These are phyloP conservation scores for Rattus rattus DNA, from an alignment of 2,113 vertebrate genomes.

Conservation along the genomic window DNA sequence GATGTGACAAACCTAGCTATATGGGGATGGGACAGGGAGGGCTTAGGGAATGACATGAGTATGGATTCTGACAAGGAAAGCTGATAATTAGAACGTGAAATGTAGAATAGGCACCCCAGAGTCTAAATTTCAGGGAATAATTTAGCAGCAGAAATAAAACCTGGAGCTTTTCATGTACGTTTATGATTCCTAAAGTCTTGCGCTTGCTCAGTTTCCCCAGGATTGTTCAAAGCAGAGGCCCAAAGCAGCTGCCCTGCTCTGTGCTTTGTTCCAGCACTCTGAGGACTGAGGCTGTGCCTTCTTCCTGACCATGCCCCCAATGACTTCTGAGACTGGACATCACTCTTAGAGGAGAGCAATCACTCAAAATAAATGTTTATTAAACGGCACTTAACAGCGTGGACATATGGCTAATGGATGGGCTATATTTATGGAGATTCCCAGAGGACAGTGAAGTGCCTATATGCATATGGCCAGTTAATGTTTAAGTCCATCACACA, in stretches of 20 bases:
- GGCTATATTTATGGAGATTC: not conserved
- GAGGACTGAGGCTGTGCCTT: not conserved
- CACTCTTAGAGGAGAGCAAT: not conserved
- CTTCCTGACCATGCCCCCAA: not conserved
- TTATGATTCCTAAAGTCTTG: not conserved
- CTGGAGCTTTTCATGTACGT: not conserved
- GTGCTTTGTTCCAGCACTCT: not conserved
- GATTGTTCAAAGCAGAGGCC: not conserved
- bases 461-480: not conserved
- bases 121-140: not conserved
- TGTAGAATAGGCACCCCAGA: not conserved
- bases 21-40: not conserved
- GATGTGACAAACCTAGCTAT: not conserved
- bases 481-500: conserved; percentile 13
- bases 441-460: not conserved
- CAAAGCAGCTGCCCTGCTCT: not conserved
- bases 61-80: not conserved
- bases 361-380: conserved; percentile 9
- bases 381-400: conserved; percentile 35
- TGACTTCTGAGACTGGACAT: not conserved
- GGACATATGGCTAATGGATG: not conserved
- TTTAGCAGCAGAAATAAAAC: not conserved
- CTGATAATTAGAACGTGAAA: not conserved
- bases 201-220: not conserved
- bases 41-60: not conserved